Base-by-base conservation (phyloP, 1,140 invertebrate genomes). In the Drosophila pseudoobscura region DNA sequence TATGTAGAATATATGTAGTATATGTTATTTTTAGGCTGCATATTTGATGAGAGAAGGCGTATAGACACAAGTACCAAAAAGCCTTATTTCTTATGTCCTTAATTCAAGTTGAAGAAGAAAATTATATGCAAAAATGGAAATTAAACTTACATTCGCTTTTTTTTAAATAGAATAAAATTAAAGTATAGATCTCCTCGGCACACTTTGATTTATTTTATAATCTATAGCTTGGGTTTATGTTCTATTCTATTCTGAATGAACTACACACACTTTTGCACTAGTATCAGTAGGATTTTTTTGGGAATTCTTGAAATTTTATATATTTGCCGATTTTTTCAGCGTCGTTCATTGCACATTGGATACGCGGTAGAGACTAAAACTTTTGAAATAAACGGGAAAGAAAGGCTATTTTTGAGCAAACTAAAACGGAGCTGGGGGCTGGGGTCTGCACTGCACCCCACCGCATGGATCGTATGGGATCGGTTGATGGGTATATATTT, bases 51-150 rank as follows among this genome's bases (percentile, higher is more conserved):
- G 47, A 74, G 49, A 50, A 44, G 71, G 76, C 58, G 47, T 39
- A 84, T 76, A 84, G 80, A 85, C 72, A 88, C 61, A 75, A 87
- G 76, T 83, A 80, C 76, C 76, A 61, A 20, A 46, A 45, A 59
- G 47, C 55, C 43, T 57, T 49, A 44, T n/a, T 65, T 35, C 35
- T 39, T n/a, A 61, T 24, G 35, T 22, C 39, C 43, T 49, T 17
- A 22, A 44, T 6, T 31, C 43, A n/a, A 24, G 51, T 60, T 61
- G 56, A 4, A 60, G 52, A 26, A 24, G 9, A 29, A n/a, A 51
- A 47, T 31, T 61, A 31, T 47, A 65, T 46, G 50, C 43, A 50
- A 26, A n/a, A 17, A 17, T 43, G 17, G 8, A 9, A 22, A 59
- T 43, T n/a, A 49, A 68, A 70, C 66, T 70, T 70, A 70, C 66